Base-by-base conservation (phyloP, 2,797 vertebrate species). In the Argya squamiceps region DNA sequence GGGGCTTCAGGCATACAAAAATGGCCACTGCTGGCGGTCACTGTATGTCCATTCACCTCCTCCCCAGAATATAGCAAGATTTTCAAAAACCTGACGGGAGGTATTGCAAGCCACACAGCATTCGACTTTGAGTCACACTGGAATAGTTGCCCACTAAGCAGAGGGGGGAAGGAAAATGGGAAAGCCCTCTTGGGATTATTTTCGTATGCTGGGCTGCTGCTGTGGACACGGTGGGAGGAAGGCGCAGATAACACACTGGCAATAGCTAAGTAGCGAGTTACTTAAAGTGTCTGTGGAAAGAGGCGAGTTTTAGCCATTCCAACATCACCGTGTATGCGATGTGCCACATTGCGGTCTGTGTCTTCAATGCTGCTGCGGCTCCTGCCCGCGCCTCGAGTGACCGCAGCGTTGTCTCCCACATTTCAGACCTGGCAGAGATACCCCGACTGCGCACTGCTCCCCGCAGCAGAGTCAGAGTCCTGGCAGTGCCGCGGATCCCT, bases 331-430 rank as follows among this genome's bases (percentile, higher is more conserved):
- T 0, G 41, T 2, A 23, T 0, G 37, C 36, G 34, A 12, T 0
- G 60, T 2, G 18, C 32, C 29, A 23, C 60, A 20, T 0, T 32
- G 30, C 49, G 16, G 23, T 2, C 67, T 7, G 44, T 4, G 39
- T 44, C 53, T 12, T 2, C 74, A 0, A 0, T 3, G 20, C 63
- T 2, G 67, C 82, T 39, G 65, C 65, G 39, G 43, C 65, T 58
- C 30, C 60, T 15, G 53, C 43, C 80, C 43, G 75, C 21, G 29
- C 49, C 87, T 37, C 0, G 2, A 20, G 36, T 29, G 26, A 13
- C 4, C 2, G 11, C 60, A 17, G 9, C 0, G 29, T 0, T 0
- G 5, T 6, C 36, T 8, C 3, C 21, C 3, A 1, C 11, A 3
- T 2, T 3, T 17, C 39, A 3, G 47, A 4, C 24, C 70, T 1